A percentile compares a stretch with the other conserved stretches of the same genome.
These are phyloP conservation scores for Drosophila nebulosa DNA, from an alignment of 1,140 invertebrate genomes.

Conservation along the genomic window DNA sequence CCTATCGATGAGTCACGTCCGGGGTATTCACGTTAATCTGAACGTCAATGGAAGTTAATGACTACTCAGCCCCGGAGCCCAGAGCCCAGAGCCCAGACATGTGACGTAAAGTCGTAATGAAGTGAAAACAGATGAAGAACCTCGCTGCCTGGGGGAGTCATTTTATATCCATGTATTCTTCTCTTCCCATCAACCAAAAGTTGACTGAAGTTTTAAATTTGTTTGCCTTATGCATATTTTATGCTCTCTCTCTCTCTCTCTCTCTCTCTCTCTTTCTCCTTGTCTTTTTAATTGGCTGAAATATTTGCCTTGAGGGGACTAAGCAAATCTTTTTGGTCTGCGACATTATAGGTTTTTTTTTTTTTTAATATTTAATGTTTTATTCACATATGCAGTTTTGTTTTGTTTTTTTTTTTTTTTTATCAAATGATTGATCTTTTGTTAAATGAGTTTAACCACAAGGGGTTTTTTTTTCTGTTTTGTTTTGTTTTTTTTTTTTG, in stretches of 20 bases:
- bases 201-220: conserved; percentile 40
- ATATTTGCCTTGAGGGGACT: conserved; percentile 20
- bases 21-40: conserved; percentile 53
- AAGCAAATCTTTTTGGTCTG: conserved; percentile 24
- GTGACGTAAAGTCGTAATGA: conserved; percentile 18
- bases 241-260: conserved; percentile 3
- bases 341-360: conserved; percentile 9
- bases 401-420: conserved; percentile 10
- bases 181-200: too few species aligned
- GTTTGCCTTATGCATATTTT: conserved; percentile 23
- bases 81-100: conserved; percentile 2
- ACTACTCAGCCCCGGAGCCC: background rate
- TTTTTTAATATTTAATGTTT: conserved; percentile 23
- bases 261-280: background rate
- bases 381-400: conserved; percentile 11
- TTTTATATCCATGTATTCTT: background rate
- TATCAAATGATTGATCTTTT: conserved; percentile 66
- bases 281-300: conserved; percentile 10
- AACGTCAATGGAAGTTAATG: conserved; percentile 39
- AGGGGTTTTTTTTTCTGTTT: background rate
- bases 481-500: background rate
- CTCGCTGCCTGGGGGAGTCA: conserved; percentile 11
- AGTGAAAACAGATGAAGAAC: conserved; percentile 1
- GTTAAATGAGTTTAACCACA: conserved; percentile 28
- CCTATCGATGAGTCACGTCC: conserved; percentile 61